A percentile compares a stretch with the other conserved stretches of the same genome.
phyloP scores from a whole-genome alignment of 2,888 invertebrate species.

The Anodontia alba region DNA sequence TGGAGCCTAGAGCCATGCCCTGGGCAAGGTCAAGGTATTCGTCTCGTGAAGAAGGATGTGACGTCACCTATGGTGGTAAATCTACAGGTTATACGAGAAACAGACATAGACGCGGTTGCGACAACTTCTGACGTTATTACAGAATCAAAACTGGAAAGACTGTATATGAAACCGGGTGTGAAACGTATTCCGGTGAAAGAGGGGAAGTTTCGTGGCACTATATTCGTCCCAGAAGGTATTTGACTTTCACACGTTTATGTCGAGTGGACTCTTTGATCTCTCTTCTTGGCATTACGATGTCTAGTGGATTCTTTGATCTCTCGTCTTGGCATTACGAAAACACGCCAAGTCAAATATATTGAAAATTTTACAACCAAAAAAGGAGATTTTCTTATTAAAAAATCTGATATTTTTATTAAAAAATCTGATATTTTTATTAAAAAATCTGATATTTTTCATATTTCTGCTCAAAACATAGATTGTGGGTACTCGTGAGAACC shows the following conservation, averaged over 20 bases:
- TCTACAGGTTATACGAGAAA: constrained; percentile 56
- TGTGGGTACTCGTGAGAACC: no score
- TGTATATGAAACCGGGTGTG: constrained; percentile 40
- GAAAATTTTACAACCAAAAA: no score
- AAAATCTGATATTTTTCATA: no score
- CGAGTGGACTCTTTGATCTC: background rate
- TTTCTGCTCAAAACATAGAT: no score
- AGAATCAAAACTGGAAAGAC: constrained; percentile 25
- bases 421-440: no score
- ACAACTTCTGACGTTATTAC: background rate
- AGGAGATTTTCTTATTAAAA: no score
- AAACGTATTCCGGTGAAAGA: constrained; percentile 41
- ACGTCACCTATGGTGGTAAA: constrained; percentile 59
- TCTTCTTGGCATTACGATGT: background rate
- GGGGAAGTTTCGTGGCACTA: constrained; percentile 40
- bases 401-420: no score
- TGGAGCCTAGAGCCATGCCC: constrained; percentile 68
- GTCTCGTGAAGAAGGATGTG: constrained; percentile 71
- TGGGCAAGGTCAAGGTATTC: constrained; percentile 43
- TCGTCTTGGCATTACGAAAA: no score
- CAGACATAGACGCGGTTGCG: background rate
- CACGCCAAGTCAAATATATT: no score
- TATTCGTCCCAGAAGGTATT: constrained; percentile 58
- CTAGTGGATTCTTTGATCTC: no score
- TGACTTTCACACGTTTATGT: no score